Evolutionary conservation across 2,888 invertebrate species (phyloP).

Genomic region (Leptinotarsa juncta): DNA sequence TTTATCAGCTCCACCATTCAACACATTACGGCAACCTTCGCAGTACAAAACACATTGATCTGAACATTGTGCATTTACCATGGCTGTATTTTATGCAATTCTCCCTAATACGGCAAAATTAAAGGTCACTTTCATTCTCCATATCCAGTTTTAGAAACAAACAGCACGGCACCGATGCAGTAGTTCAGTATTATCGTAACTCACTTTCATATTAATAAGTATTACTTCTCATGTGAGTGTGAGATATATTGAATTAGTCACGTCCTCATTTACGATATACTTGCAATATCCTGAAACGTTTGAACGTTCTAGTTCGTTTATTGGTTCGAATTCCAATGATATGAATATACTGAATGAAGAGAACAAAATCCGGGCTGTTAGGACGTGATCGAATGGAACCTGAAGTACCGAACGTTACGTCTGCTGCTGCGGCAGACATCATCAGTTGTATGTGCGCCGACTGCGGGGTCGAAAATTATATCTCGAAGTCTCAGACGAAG

Average conservation of each 20-base stretch:
- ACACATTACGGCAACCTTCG: slow-evolving; percentile 13
- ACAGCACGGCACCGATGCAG: slow-evolving; percentile 20
- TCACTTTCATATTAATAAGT: slow-evolving; percentile 27
- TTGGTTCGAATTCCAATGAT: not conserved
- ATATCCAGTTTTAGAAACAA: slow-evolving; percentile 32
- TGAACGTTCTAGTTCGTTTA: not conserved
- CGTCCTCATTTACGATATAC: slow-evolving; percentile 1
- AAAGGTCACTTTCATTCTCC: slow-evolving; percentile 52
- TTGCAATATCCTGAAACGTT: slow-evolving; percentile 11
- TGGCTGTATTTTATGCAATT: slow-evolving; percentile 46
- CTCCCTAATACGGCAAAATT: slow-evolving; percentile 48
- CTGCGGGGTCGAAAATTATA: no score
- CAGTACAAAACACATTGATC: slow-evolving; percentile 2
- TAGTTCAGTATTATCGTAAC: slow-evolving; percentile 28
- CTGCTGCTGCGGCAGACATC: no score
- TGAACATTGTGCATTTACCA: slow-evolving; percentile 26
- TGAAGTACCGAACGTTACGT: not conserved
- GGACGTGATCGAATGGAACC: not conserved
- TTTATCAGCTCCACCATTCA: slow-evolving; percentile 9
- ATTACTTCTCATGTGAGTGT: slow-evolving; percentile 23
- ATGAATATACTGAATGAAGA: not conserved
- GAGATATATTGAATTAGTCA: slow-evolving; percentile 23
- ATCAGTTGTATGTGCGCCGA: no score
- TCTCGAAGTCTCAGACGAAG: no score
- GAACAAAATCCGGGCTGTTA: not conserved